Percentiles rank a stretch among this genome's conserved stretches.
Conservation (phyloP, 2,888 invertebrate species). For the Glomeris marginata region DNA sequence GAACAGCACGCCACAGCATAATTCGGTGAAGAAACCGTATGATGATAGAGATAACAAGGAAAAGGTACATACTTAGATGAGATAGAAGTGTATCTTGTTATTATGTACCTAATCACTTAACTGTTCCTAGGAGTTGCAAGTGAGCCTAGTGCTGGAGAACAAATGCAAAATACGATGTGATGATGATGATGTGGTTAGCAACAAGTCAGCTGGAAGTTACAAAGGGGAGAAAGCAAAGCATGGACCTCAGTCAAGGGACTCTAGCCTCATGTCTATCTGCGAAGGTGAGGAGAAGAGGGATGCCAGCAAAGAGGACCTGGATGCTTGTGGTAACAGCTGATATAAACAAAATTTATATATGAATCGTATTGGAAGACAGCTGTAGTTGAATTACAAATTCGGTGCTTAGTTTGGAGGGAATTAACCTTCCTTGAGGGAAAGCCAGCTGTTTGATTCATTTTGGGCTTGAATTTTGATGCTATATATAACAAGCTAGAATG, state of each 20-base stretch:
- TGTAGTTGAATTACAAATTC: too few relatives aligned
- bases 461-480: too few relatives aligned
- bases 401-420: too few relatives aligned
- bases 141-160: constrained; percentile 46
- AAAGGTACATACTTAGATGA: too few relatives aligned
- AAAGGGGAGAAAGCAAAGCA: constrained; percentile 32
- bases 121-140: constrained; percentile 52
- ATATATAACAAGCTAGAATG: too few relatives aligned
- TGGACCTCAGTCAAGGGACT: constrained; percentile 8
- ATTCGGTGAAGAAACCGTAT: constrained; percentile 17
- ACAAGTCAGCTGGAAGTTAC: constrained; percentile 83
- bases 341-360: too few relatives aligned
- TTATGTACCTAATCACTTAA: too few relatives aligned
- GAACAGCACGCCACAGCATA: constrained; percentile 16
- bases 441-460: too few relatives aligned
- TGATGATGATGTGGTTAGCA: constrained; percentile 45
- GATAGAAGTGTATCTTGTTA: too few relatives aligned
- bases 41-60: constrained; percentile 19
- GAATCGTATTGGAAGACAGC: too few relatives aligned
- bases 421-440: too few relatives aligned
- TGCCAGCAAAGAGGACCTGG: constrained; percentile 77
- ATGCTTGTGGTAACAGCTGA: constrained; percentile 30
- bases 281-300: constrained; percentile 64
- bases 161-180: constrained; percentile 46
- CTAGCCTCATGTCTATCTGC: constrained; percentile 45